These are phyloP conservation scores for Gymnobelideus leadbeateri DNA, from an alignment of 2,113 vertebrate species.

Conservation along the genomic window DNA sequence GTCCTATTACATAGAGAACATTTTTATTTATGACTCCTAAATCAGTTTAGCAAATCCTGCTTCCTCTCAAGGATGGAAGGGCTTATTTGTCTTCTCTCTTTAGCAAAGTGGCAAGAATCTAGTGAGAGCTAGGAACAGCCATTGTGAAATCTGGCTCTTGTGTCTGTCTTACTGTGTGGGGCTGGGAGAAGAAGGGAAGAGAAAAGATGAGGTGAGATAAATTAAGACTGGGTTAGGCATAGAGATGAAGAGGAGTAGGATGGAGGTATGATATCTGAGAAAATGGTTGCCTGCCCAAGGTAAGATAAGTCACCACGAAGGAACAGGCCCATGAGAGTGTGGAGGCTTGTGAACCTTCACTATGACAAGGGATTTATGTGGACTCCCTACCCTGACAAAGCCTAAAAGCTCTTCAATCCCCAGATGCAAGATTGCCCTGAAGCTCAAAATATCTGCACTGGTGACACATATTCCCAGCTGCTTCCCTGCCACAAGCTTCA, in stretches of 20 bases:
- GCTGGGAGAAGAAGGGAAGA: background rate
- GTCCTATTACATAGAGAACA: background rate
- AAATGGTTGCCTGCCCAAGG: background rate
- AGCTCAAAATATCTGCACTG: background rate
- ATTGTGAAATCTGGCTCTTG: slow-evolving; percentile 2
- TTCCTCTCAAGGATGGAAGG: background rate
- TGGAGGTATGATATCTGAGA: background rate
- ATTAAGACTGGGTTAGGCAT: background rate
- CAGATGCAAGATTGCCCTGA: background rate
- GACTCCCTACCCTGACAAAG: background rate
- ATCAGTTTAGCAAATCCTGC: slow-evolving; percentile 26
- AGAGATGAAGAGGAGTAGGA: background rate
- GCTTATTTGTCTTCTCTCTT: slow-evolving; percentile 16
- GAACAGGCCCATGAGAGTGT: background rate
- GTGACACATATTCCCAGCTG: background rate
- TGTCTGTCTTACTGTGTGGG: background rate
- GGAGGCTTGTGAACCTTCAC: background rate
- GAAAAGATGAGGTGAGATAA: background rate
- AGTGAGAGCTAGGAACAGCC: background rate
- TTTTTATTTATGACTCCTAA: background rate
- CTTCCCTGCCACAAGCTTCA: background rate
- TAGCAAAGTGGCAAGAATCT: slow-evolving; percentile 36
- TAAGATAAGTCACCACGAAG: background rate
- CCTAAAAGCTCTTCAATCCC: background rate
- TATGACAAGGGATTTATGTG: background rate